Conservation (phyloP, 2,797 vertebrate genomes). For the Diplodus puntazzo region DNA sequence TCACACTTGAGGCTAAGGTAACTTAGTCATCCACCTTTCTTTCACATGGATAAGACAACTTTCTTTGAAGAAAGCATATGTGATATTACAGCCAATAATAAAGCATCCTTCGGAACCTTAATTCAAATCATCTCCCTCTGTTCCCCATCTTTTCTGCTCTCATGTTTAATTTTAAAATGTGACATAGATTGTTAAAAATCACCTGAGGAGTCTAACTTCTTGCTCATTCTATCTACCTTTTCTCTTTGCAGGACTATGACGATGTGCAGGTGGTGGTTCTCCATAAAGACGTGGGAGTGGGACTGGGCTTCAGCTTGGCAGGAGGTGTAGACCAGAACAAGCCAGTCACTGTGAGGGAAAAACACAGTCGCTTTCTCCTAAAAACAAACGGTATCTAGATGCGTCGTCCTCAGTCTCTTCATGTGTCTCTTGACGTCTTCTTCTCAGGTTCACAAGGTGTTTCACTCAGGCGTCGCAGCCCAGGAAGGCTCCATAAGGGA, state of each 20-base stretch:
- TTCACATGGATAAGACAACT: no score
- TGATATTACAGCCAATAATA: no score
- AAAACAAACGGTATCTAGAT: constrained; percentile 4
- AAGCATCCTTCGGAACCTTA: no score
- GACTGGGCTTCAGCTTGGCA: constrained; percentile 88
- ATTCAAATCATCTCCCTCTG: no score
- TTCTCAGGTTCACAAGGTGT: constrained; percentile 85
- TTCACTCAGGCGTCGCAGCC: constrained; percentile 82
- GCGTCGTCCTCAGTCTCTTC: neutral
- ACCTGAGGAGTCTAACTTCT: neutral
- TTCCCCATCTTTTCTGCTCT: neutral
- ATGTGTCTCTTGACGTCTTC: constrained; percentile 13
- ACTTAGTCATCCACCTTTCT: no score
- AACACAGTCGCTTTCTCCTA: constrained; percentile 11
- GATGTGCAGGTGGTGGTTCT: constrained; percentile 88
- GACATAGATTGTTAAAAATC: neutral
- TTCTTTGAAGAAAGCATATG: no score
- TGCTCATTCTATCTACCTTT: neutral
- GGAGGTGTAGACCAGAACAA: constrained; percentile 89
- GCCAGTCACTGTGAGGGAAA: constrained; percentile 82
- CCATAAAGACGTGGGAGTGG: constrained; percentile 87
- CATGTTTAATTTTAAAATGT: neutral
- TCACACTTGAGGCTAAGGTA: no score
- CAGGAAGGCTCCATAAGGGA: constrained; percentile 85
- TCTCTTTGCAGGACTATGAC: constrained; percentile 77